These are phyloP conservation scores for Oreochromis grahami DNA, from an alignment of 2,797 vertebrate species.

Conservation along the genomic window DNA sequence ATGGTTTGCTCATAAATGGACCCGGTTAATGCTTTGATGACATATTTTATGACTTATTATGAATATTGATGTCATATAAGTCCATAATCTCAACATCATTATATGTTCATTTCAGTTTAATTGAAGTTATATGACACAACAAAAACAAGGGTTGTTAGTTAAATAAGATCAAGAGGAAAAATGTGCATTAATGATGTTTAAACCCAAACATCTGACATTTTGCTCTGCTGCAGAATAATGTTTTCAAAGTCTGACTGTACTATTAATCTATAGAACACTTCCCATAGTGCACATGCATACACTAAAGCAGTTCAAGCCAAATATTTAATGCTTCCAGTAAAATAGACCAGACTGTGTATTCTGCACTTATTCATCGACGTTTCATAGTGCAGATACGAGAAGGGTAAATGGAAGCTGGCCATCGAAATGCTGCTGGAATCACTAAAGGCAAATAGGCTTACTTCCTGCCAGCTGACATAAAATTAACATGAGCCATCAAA, in stretches of 20 bases:
- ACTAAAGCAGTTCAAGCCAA: neutral
- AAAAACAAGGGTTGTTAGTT: neutral
- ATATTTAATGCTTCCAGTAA: constrained; percentile 20
- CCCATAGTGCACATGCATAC: neutral
- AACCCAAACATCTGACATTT: neutral
- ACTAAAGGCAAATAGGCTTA: neutral
- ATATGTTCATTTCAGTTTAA: neutral
- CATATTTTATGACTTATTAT: neutral
- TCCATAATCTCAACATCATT: neutral
- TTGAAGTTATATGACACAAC: neutral
- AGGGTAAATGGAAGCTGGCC: constrained; percentile 4
- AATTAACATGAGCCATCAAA: neutral
- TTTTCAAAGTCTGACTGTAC: neutral
- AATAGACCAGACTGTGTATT: neutral
- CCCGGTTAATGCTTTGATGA: neutral
- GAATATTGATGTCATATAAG: neutral
- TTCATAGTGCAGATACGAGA: neutral
- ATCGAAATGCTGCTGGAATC: neutral
- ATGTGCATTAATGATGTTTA: neutral
- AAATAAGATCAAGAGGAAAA: neutral
- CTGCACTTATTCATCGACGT: constrained; percentile 6
- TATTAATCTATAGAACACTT: neutral
- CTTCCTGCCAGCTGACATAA: constrained; percentile 1
- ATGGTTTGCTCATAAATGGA: neutral
- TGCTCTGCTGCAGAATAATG: neutral